phyloP scores from a whole-genome alignment of 2,113 vertebrate genomes.

The Myiopsitta monachus region DNA sequence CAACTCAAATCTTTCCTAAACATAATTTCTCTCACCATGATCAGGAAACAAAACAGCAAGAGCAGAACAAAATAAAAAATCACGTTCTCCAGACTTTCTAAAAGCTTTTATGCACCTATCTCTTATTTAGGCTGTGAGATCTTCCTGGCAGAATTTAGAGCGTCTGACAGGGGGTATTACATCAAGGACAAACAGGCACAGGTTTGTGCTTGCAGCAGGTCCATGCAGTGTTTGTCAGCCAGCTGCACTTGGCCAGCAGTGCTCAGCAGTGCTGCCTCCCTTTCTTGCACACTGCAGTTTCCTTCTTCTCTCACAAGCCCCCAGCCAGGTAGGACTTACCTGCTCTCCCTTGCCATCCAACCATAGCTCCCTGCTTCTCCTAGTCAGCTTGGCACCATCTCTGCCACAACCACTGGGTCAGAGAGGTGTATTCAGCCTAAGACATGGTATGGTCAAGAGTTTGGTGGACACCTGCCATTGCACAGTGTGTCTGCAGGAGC shows the following conservation, averaged over 20 bases:
- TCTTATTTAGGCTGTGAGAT: not conserved
- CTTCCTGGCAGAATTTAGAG: not conserved
- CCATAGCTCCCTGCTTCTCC: not conserved
- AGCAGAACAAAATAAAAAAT: not conserved
- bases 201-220: not conserved
- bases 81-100: not conserved
- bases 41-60: not conserved
- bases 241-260: rapidly evolving
- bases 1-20: not conserved
- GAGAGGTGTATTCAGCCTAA: not conserved
- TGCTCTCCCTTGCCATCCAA: not conserved
- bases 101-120: not conserved
- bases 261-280: not conserved
- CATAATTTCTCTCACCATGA: not conserved
- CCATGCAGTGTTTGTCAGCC: not conserved
- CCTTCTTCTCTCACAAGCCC: not conserved
- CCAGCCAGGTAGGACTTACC: not conserved
- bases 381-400: not conserved
- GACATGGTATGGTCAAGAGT: rapidly evolving
- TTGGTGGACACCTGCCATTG: not conserved
- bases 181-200: not conserved
- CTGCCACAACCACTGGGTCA: not conserved
- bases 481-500: not conserved
- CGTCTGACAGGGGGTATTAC: not conserved
- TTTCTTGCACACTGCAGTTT: rapidly evolving